Evolutionary conservation across 2,113 vertebrate genomes (phyloP), one percentile per base, ranked within the genome.

Genomic region (Ivindomyrus marchei): DNA sequence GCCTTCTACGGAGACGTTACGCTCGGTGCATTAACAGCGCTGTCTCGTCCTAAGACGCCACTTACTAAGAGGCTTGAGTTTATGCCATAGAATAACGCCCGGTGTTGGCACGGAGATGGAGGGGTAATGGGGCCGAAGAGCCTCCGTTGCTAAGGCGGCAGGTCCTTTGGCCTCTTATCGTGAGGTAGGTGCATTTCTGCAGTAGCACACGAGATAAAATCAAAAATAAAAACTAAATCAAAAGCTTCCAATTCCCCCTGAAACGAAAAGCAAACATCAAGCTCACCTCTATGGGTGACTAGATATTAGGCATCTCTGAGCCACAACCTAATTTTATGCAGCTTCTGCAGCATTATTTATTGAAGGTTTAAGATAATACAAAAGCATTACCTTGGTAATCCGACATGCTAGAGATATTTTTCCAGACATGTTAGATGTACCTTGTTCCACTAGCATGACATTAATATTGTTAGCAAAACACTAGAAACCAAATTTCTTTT

Each of bases 31-130:
- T 85, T 47, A 85, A 85, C 21, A 45, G 42, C 45, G 42, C 42
- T 56, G 45, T 1, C n/a, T 85, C 10, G 24, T 49, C 84, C 11
- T 80, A 42, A 80, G 15, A 80, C 11, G 84, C n/a, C 47, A 50
- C 50, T 50, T 86, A 86, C n/a, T 86, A 49, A 86, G n/a, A 86
- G 84, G 46, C n/a, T 49, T n/a, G 24, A 50, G 45, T 86, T 86
- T 24, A n/a, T 49, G 46, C 46, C 84, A 11, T 7, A 27, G 10
- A 85, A 47, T 85, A 85, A 49, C n/a, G 47, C 84, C 24, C 24
- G 46, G 9, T 50, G 84, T 50, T 86, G 84, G 47, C 84, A 17
- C 21, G 45, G 84, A 85, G 84, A 50, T 11, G 8, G 17, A 52
- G 46, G 39, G 39, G 27, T 85, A 85, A 50, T 85, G 46, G 17